Percentiles rank a stretch among this genome's conserved stretches.
Evolutionary conservation across 2,113 vertebrate genomes (phyloP).

Genomic region (Misgurnus mizolepis): DNA sequence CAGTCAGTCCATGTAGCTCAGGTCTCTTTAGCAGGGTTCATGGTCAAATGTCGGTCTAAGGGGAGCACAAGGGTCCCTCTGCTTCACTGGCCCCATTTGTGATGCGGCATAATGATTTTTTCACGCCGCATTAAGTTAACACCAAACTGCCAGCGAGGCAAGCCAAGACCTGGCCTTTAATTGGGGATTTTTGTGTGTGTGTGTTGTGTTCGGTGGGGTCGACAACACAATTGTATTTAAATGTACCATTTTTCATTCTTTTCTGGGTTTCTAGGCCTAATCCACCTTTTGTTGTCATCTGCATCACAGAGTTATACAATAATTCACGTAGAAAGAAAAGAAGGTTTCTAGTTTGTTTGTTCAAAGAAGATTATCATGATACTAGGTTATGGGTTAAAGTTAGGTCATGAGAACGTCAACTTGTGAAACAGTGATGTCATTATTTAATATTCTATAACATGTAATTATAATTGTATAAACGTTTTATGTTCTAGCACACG

Average conservation of each 20-base stretch:
- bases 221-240: not conserved
- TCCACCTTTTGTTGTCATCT: not conserved
- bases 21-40: constrained; percentile 58
- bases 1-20: constrained; percentile 50
- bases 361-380: not conserved
- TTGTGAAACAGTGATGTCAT: not conserved
- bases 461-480: no score
- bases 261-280: not conserved
- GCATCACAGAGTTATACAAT: not conserved
- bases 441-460: no score
- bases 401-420: not conserved
- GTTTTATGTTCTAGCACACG: no score
- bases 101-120: constrained; percentile 82
- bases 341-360: not conserved
- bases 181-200: constrained; percentile 61
- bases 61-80: constrained; percentile 76
- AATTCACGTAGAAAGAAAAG: not conserved
- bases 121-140: constrained; percentile 84
- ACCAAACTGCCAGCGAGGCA: constrained; percentile 71
- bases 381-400: not conserved
- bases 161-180: constrained; percentile 77
- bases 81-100: constrained; percentile 84
- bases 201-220: constrained; percentile 39
- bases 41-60: constrained; percentile 68
- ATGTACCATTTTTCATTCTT: not conserved